A percentile compares a stretch with the other conserved stretches of the same genome.
Conservation (phyloP, 2,113 vertebrate species). For the Mirza zaza region DNA sequence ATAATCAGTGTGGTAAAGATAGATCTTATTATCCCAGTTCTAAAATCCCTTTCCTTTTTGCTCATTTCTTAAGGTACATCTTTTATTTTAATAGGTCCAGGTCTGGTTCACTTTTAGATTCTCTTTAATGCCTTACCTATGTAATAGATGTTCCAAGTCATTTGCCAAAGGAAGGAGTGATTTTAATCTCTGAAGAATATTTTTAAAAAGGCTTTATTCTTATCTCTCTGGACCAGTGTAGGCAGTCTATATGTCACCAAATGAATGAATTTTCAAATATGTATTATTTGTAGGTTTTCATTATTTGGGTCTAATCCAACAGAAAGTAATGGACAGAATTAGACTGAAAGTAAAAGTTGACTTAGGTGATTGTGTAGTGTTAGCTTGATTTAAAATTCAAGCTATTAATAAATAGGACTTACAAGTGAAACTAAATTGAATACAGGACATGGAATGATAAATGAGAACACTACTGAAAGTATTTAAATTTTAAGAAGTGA, state of each 20-base stretch:
- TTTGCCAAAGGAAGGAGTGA: background rate
- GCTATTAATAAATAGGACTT: background rate
- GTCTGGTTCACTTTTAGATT: background rate
- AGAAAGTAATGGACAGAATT: background rate
- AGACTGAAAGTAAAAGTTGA: background rate
- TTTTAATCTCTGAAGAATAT: background rate
- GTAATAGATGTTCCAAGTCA: background rate
- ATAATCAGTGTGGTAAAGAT: background rate
- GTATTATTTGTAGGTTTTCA: background rate
- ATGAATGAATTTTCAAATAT: background rate
- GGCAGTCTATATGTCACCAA: background rate
- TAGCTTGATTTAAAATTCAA: background rate
- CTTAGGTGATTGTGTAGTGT: background rate
- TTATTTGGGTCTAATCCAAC: background rate
- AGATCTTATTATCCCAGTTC: background rate
- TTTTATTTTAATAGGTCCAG: background rate
- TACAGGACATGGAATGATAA: background rate
- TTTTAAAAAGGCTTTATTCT: background rate
- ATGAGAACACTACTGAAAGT: background rate
- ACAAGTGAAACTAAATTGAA: background rate
- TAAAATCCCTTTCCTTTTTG: background rate
- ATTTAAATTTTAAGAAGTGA: slow-evolving; percentile 4
- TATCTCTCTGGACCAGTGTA: background rate
- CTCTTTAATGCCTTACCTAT: background rate
- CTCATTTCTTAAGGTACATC: background rate